Conservation (phyloP, 2,888 invertebrate genomes). For the Stenoptilia bipunctidactyla region DNA sequence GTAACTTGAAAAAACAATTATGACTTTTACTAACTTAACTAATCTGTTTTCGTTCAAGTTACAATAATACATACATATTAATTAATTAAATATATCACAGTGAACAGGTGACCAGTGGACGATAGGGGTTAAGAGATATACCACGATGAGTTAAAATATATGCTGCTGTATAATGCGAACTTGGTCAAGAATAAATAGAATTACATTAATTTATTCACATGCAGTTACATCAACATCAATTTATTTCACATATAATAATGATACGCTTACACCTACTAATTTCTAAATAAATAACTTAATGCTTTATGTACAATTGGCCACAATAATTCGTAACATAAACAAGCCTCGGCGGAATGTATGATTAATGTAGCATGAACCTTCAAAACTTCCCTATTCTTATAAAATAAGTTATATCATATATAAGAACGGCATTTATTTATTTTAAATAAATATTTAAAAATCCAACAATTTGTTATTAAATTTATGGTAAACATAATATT, state of each 20-base stretch:
- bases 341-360: constrained; percentile 34
- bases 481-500: no score
- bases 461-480: no score
- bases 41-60: no score
- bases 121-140: no score
- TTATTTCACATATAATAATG: neutral
- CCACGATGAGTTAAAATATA: constrained; percentile 3
- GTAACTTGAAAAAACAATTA: no score
- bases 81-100: neutral
- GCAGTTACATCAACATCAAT: neutral
- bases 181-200: constrained; percentile 1
- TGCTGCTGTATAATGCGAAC: neutral
- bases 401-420: neutral
- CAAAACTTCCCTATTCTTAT: neutral
- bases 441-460: no score
- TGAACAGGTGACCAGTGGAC: neutral
- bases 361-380: neutral
- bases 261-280: no score
- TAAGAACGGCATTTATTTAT: neutral
- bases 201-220: neutral
- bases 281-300: neutral
- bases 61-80: no score
- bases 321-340: constrained; percentile 17
- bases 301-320: constrained; percentile 1
- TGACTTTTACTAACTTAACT: no score